A percentile compares a stretch with the other conserved stretches of the same genome.
phyloP scores from a whole-genome alignment of 2,113 vertebrate genomes.

The Verasper variegatus region DNA sequence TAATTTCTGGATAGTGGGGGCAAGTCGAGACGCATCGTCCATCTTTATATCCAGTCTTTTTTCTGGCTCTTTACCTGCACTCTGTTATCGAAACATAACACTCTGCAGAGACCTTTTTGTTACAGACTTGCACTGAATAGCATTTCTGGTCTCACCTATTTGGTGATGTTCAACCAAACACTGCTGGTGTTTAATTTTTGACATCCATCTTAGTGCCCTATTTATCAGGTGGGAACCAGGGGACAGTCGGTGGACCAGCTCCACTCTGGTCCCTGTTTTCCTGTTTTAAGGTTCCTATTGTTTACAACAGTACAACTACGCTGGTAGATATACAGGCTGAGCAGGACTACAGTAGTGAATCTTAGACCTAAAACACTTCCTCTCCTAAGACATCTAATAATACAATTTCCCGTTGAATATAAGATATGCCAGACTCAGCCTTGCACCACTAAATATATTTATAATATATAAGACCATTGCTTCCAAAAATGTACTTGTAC shows the following conservation, averaged over 20 bases:
- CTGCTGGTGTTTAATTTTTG: constrained; percentile 20
- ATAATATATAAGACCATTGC: too few species aligned
- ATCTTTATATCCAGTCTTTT: not conserved
- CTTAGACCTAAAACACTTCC: constrained; percentile 15
- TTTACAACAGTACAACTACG: constrained; percentile 16
- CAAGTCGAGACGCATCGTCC: too few species aligned
- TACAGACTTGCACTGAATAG: not conserved
- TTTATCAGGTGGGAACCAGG: constrained; percentile 1
- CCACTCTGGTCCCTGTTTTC: not conserved
- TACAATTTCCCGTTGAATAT: constrained; percentile 10
- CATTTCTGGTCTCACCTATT: not conserved
- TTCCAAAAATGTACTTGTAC: not conserved
- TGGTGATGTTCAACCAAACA: constrained; percentile 16
- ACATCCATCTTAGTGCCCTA: constrained; percentile 21
- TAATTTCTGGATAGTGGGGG: too few species aligned
- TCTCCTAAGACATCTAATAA: constrained; percentile 21
- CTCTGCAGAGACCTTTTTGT: constrained; percentile 4
- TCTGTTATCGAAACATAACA: constrained; percentile 16
- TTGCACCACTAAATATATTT: not conserved
- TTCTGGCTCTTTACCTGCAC: not conserved
- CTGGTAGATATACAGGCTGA: constrained; percentile 3
- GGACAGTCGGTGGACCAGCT: not conserved
- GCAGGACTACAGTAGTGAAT: constrained; percentile 11
- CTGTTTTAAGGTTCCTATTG: not conserved
- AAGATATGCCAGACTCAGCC: not conserved